Evolutionary conservation across 1,140 invertebrate genomes (phyloP).

Genomic region (Elymnias hypermnestra): DNA sequence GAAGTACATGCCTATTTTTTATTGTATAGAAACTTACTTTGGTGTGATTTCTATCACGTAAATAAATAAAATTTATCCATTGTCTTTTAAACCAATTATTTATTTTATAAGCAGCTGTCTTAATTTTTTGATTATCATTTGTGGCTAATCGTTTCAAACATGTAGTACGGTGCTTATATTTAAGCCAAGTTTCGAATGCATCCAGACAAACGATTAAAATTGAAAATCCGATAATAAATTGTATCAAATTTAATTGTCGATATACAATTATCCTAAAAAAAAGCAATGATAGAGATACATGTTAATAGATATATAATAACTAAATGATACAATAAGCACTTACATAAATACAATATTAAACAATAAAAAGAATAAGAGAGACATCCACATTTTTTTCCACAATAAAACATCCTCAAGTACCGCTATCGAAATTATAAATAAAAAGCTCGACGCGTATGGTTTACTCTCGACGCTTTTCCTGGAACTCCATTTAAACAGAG

Average conservation of each 20-base stretch:
- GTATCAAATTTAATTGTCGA: slow-evolving; percentile 45
- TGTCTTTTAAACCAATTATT: slow-evolving; percentile 35
- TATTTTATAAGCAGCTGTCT: slow-evolving; percentile 22
- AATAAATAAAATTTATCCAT: slow-evolving; percentile 39
- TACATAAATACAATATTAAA: slow-evolving; percentile 54
- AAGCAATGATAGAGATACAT: background rate
- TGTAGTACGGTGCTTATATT: slow-evolving; percentile 59
- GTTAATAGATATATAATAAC: background rate
- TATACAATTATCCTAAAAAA: slow-evolving; percentile 47
- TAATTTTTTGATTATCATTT: slow-evolving; percentile 38
- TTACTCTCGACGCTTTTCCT: slow-evolving; percentile 28
- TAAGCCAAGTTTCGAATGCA: slow-evolving; percentile 63
- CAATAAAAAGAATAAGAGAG: slow-evolving; percentile 48
- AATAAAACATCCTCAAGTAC: slow-evolving; percentile 58
- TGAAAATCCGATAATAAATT: slow-evolving; percentile 39
- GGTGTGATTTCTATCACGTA: slow-evolving; percentile 59
- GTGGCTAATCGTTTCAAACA: slow-evolving; percentile 49
- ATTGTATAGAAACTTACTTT: slow-evolving; percentile 42
- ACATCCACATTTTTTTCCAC: slow-evolving; percentile 64
- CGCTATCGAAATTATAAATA: slow-evolving; percentile 30
- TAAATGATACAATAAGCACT: slow-evolving; percentile 24
- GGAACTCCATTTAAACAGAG: slow-evolving; percentile 28
- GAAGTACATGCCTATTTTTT: too few species aligned
- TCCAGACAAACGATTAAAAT: slow-evolving; percentile 39
- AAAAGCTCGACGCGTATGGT: slow-evolving; percentile 22